Percentiles rank a stretch among this genome's conserved stretches.
These are phyloP conservation scores for Todus mexicanus DNA, from an alignment of 2,797 vertebrate species.

Conservation along the genomic window DNA sequence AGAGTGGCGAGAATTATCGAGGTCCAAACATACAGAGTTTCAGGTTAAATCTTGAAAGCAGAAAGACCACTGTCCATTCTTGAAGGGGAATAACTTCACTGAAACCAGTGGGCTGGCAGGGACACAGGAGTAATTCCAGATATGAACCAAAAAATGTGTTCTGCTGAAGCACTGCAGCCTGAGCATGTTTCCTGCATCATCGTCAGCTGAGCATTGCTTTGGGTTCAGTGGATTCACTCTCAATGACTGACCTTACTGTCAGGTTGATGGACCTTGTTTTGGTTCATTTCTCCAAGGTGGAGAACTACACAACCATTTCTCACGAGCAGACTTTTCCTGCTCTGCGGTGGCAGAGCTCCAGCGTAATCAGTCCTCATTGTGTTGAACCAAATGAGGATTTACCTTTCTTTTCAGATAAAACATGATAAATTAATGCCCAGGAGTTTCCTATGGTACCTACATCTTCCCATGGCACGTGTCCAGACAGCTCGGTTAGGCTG, in stretches of 20 bases:
- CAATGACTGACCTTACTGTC: neutral
- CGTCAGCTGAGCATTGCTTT: neutral
- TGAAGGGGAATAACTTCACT: neutral
- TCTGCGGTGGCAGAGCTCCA: neutral
- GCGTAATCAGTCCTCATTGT: neutral
- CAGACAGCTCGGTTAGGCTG: neutral
- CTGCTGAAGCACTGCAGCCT: neutral
- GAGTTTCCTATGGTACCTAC: accelerated
- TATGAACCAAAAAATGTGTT: neutral
- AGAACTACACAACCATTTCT: neutral
- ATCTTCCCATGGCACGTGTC: neutral
- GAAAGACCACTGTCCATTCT: neutral
- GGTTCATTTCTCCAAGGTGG: neutral
- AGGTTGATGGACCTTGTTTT: neutral
- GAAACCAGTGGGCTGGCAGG: neutral
- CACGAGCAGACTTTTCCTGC: neutral
- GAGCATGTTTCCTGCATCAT: neutral
- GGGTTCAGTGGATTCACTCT: neutral
- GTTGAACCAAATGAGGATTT: neutral
- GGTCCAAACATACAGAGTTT: neutral
- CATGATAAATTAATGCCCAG: neutral
- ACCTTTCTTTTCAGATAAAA: neutral
- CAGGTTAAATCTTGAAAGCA: neutral
- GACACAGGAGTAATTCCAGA: neutral
- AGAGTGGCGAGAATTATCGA: neutral